Percentiles rank a stretch among this genome's conserved stretches.
phyloP scores from a whole-genome alignment of 2,797 vertebrate species.

The Propithecus perrieri region DNA sequence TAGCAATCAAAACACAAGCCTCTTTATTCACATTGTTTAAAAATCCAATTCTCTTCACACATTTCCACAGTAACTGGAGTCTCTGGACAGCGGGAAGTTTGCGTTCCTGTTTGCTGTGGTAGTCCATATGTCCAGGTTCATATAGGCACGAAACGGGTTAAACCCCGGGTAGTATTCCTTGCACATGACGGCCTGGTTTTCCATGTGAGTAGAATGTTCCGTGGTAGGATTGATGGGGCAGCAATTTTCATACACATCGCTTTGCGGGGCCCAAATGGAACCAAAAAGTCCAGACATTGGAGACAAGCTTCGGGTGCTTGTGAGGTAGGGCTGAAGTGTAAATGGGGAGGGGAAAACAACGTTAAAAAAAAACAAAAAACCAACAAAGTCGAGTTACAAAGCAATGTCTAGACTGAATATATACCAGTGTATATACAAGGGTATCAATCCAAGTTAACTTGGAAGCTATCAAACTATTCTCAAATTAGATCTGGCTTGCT shows the following conservation, averaged over 20 bases:
- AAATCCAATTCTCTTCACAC: slow-evolving; percentile 82
- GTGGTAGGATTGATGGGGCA: slow-evolving; percentile 88
- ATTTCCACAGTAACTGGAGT: slow-evolving; percentile 96
- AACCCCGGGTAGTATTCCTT: slow-evolving; percentile 94
- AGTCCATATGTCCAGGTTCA: slow-evolving; percentile 99
- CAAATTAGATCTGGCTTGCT: background rate
- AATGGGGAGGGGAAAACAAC: background rate
- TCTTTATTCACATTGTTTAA: slow-evolving; percentile 87
- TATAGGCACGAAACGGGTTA: slow-evolving; percentile 97
- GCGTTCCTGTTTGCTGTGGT: slow-evolving; percentile 94
- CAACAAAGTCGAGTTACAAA: fast-evolving
- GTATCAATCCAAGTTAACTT: fast-evolving
- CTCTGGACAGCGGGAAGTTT: slow-evolving; percentile 95
- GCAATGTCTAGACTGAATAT: background rate
- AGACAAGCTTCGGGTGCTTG: slow-evolving; percentile 97
- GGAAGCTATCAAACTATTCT: background rate
- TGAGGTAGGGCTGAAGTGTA: slow-evolving; percentile 93
- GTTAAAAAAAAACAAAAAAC: background rate
- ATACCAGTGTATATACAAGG: fast-evolving
- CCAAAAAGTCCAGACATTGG: slow-evolving; percentile 99
- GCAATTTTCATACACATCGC: slow-evolving; percentile 93
- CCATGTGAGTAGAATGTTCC: slow-evolving; percentile 90
- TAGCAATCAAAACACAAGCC: slow-evolving; percentile 88
- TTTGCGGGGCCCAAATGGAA: slow-evolving; percentile 99
- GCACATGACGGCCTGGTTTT: slow-evolving; percentile 90